These are phyloP conservation scores for Coelopa pilipes DNA, from an alignment of 2,888 invertebrate species.

Conservation along the genomic window DNA sequence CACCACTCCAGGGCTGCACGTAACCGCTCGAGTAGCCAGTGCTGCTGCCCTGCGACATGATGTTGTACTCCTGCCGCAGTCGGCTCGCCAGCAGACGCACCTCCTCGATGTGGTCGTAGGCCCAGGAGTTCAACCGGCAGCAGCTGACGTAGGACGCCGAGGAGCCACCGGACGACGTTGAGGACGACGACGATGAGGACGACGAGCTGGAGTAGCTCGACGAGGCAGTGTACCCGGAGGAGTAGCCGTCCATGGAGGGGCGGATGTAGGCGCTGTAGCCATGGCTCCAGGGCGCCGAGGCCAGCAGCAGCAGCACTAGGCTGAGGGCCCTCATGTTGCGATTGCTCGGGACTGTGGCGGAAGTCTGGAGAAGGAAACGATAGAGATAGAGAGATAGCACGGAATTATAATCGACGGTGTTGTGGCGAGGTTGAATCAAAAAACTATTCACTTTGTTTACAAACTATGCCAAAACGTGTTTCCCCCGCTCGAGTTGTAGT, in stretches of 20 bases:
- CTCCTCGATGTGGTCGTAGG: constrained; percentile 55
- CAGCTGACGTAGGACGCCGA: constrained; percentile 38
- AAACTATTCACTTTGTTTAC: background rate
- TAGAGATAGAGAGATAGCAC: background rate
- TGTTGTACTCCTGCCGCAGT: constrained; percentile 59
- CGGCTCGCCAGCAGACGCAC: constrained; percentile 59
- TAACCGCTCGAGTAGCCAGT: constrained; percentile 41
- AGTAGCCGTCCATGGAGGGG: constrained; percentile 3
- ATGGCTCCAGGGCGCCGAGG: constrained; percentile 46
- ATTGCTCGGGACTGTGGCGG: background rate
- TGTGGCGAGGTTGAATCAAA: no score
- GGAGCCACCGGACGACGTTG: constrained; percentile 28
- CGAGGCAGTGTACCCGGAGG: constrained; percentile 15
- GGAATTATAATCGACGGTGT: no score
- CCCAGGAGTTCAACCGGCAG: constrained; percentile 57
- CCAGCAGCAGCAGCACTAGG: constrained; percentile 53
- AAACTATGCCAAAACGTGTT: background rate
- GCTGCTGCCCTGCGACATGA: constrained; percentile 52
- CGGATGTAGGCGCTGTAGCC: constrained; percentile 47
- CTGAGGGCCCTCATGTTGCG: constrained; percentile 53
- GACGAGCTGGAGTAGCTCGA: constrained; percentile 50
- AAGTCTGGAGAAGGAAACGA: background rate
- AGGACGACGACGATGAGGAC: constrained; percentile 41
- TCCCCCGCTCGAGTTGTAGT: no score
- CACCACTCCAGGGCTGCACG: constrained; percentile 55